phyloP scores from a whole-genome alignment of 2,888 invertebrate genomes.

The Eupeodes luniger region DNA sequence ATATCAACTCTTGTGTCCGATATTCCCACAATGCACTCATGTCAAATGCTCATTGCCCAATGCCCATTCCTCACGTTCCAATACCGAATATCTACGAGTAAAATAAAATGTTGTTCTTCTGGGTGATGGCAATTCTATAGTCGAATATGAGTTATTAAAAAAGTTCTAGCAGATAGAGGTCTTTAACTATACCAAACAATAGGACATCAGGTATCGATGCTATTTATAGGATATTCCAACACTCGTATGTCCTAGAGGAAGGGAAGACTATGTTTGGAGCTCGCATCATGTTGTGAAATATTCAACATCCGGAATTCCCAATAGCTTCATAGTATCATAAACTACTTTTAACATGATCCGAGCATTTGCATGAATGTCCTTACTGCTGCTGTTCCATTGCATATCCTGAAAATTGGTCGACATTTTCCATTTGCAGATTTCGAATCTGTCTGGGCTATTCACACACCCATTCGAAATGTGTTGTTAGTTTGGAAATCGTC shows the following conservation, averaged over 20 bases:
- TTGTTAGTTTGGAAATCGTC: background rate
- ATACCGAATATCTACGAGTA: background rate
- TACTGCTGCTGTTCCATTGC: background rate
- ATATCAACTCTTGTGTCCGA: background rate
- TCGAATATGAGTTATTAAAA: conserved; percentile 27
- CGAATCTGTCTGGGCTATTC: background rate
- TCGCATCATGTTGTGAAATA: background rate
- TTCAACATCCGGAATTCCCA: conserved; percentile 6
- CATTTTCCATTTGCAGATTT: background rate
- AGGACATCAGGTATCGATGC: background rate
- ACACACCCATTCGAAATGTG: background rate
- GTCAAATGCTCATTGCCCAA: background rate
- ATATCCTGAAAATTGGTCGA: background rate
- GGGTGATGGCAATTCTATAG: background rate
- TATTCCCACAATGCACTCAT: background rate
- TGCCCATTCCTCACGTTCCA: background rate
- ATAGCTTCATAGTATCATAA: background rate
- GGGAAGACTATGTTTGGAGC: background rate
- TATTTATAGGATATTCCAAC: background rate
- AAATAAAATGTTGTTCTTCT: conserved; percentile 8
- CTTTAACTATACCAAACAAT: background rate
- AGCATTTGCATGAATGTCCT: too few relatives aligned
- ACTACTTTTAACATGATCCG: background rate
- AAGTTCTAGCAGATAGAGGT: background rate
- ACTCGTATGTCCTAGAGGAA: background rate